Base-by-base conservation (phyloP, 2,797 vertebrate genomes). In the Etheostoma perlongum region DNA sequence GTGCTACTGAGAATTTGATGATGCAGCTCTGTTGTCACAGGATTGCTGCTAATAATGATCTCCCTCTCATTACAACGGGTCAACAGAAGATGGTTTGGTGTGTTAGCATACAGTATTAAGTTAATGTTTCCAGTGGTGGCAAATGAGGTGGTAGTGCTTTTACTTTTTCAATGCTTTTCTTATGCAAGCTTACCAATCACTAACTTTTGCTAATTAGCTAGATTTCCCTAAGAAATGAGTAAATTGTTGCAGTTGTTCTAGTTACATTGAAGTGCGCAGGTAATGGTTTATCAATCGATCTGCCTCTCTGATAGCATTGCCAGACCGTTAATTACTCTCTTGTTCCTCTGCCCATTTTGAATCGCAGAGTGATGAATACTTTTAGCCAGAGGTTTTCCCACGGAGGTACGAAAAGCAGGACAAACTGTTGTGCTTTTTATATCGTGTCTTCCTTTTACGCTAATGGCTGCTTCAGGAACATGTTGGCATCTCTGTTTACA, bases 271-370 rank as follows among this genome's bases (percentile, higher is more conserved):
- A 64, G 74, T 66, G 30, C 15, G 23, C 57, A 75, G 47, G 72
- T 74, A 79, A 81, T 74, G 53, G 57, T 86, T 90, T 87, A 86
- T 86, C 78, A 78, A 88, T 90, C 36, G 72, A 89, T 83, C 70
- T 73, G 73, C 65, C 59, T 84, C 73, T 78, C 64, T 46, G 68
- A 64, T 76, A 57, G 52, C 71, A 53, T 69, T 52, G 36, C 70
- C 63, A 67, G 87, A 87, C 85, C 79, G 61, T 77, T 68, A 78
- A 85, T 79, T 49, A 58, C 84, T 74, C 23, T 13, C 54, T 69
- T 60, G 33, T 64, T 58, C 30, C 25, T 58, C 36, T 64, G 61
- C 27, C n/a, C 55, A 16, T 74, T 78, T 84, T 58, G 40, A 15
- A 44, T 75, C 52, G 51, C 40, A 71, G 70, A 67, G 71, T 68